phyloP scores from a whole-genome alignment of 2,888 invertebrate genomes.

The Athalia rosae region DNA sequence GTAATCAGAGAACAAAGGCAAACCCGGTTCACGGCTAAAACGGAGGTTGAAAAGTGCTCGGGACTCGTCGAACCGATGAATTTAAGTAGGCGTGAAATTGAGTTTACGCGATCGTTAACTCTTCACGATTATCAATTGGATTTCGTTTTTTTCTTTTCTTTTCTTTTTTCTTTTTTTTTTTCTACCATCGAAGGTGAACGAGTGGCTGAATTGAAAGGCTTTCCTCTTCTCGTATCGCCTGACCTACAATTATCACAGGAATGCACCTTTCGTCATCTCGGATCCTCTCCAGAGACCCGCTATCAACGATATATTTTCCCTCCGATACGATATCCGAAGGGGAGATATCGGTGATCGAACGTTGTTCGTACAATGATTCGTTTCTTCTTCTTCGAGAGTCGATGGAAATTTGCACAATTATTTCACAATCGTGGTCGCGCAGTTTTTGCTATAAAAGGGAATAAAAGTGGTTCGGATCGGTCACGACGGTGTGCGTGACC shows the following conservation, averaged over 20 bases:
- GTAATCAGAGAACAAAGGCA: constrained; percentile 1
- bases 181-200: constrained; percentile 11
- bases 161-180: not conserved
- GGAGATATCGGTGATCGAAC: no score
- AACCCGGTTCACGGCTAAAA: constrained; percentile 1
- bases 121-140: constrained; percentile 15
- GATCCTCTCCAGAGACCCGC: not conserved
- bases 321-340: no score
- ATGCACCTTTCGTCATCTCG: not conserved
- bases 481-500: not conserved
- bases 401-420: no score
- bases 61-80: constrained; percentile 13
- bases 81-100: constrained; percentile 30
- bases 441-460: not conserved
- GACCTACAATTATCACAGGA: not conserved
- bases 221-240: not conserved
- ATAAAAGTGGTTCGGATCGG: not conserved
- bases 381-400: no score
- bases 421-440: not conserved
- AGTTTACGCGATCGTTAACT: constrained; percentile 28
- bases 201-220: constrained; percentile 20
- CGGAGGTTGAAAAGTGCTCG: not conserved
- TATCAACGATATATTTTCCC: no score
- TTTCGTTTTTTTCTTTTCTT: not conserved
- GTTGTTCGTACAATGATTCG: no score